Evolutionary conservation across 1,140 invertebrate species (phyloP), one percentile per base, ranked within the genome.

Genomic region (Parasteatoda tepidariorum): DNA sequence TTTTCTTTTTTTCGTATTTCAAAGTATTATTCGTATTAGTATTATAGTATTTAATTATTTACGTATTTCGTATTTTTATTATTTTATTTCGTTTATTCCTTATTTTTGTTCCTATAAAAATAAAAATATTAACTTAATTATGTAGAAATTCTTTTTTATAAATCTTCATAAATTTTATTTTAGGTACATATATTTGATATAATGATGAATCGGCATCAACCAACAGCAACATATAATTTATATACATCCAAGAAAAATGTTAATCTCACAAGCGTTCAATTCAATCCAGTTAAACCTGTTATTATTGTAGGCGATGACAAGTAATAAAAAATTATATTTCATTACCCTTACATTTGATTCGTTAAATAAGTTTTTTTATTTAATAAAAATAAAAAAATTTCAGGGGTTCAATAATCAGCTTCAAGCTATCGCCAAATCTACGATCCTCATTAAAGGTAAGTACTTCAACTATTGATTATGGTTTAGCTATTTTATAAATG

Each of bases 181-280:
- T 28, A 81, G 76, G 66, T 81, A 6, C 76, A 81, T 22, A 81
- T 81, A n/a, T 81, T 81, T 18, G 76, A 81, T 18, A 30, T 81
- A 6, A 34, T 38, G 48, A 81, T 81, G 76, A 81, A 81, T 26
- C 11, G 76, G 0, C 76, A 81, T 38, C 64, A 81, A 18, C 54
- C 76, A 15, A 81, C 76, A 9, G 66, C 64, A 7, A 68, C 31
- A 6, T 81, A 81, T 28, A 24, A 38, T 2, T 26, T 68, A 9
- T 57, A 61, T 34, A 48, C 9, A 5, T 48, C 61, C 6, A 68
- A 81, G 76, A 81, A 70, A 22, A 81, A 70, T 41, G 26, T 59
- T 6, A 68, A 68, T 22, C 54, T 81, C 1, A 81, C 76, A 5
- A 81, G 64, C 7, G 64, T 81, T 2, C 64, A 68, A 26, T 81